A percentile compares a stretch with the other conserved stretches of the same genome.
Evolutionary conservation across 2,113 vertebrate species (phyloP).

Genomic region (Platichthys stellatus): DNA sequence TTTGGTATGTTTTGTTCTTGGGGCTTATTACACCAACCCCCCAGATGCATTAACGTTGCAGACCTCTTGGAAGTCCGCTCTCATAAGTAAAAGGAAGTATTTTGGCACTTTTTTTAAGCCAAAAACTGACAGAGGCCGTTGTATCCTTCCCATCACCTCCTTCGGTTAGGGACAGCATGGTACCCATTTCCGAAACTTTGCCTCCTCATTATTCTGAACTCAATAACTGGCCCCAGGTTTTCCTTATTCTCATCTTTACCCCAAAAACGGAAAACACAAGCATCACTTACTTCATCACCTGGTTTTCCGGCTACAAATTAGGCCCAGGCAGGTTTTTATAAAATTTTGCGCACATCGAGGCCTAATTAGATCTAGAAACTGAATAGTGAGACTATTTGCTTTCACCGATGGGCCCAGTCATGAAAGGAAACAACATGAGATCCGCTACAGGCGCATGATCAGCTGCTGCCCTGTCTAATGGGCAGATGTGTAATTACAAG

Average conservation of each 20-base stretch:
- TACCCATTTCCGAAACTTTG: constrained; percentile 57
- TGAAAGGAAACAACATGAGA: constrained; percentile 27
- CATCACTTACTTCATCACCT: constrained; percentile 59
- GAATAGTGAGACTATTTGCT: constrained; percentile 16
- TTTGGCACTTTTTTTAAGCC: constrained; percentile 10
- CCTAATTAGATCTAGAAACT: constrained; percentile 53
- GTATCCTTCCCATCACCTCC: constrained; percentile 1
- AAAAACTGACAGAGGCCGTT: constrained; percentile 42
- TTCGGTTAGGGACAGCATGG: constrained; percentile 20
- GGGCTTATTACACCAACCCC: constrained; percentile 28
- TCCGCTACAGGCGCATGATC: neutral
- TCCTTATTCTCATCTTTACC: constrained; percentile 41
- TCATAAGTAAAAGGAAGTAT: constrained; percentile 4
- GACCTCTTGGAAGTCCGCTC: constrained; percentile 34
- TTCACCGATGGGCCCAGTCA: constrained; percentile 29
- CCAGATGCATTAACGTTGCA: constrained; percentile 21
- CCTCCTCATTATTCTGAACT: constrained; percentile 59
- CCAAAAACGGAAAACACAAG: constrained; percentile 45
- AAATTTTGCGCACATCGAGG: constrained; percentile 22
- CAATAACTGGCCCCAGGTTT: constrained; percentile 36
- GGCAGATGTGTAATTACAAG: neutral
- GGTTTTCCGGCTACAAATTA: constrained; percentile 31
- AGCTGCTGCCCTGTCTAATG: neutral
- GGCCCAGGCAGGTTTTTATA: constrained; percentile 38
- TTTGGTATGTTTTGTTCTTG: constrained; percentile 6